These are phyloP conservation scores for Melanocharis versteri DNA, from an alignment of 2,113 vertebrate genomes.

Conservation along the genomic window DNA sequence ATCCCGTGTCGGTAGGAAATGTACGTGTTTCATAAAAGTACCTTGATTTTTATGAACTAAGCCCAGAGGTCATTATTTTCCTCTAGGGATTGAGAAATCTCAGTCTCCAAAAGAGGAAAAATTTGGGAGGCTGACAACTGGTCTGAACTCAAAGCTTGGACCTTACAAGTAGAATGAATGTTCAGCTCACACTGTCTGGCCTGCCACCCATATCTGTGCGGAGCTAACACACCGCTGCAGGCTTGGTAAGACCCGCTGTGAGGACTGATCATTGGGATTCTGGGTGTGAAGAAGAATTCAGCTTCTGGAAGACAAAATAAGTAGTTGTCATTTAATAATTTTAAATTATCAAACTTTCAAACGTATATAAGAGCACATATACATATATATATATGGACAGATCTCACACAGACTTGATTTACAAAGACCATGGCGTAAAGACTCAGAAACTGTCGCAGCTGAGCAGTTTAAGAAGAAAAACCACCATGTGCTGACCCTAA, in stretches of 20 bases:
- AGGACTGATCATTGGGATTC: neutral
- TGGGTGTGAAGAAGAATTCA: neutral
- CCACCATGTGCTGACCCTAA: neutral
- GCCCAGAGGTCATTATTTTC: neutral
- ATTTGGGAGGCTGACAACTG: neutral
- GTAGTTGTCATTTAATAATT: neutral
- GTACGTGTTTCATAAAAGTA: neutral
- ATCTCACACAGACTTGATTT: neutral
- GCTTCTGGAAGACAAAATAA: neutral
- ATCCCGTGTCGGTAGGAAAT: neutral
- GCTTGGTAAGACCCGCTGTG: neutral
- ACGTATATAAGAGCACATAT: neutral
- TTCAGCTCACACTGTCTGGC: neutral
- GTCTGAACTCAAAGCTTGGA: neutral
- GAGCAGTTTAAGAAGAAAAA: neutral
- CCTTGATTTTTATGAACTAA: neutral
- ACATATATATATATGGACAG: neutral
- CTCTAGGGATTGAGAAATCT: neutral
- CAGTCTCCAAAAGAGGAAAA: neutral
- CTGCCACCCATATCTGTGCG: neutral
- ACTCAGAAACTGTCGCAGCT: neutral
- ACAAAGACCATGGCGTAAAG: neutral
- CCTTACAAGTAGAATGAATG: neutral
- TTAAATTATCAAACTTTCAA: neutral
- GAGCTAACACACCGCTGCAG: neutral